These are phyloP conservation scores for Pteromalus puparum DNA, from an alignment of 1,140 invertebrate species.

Conservation along the genomic window DNA sequence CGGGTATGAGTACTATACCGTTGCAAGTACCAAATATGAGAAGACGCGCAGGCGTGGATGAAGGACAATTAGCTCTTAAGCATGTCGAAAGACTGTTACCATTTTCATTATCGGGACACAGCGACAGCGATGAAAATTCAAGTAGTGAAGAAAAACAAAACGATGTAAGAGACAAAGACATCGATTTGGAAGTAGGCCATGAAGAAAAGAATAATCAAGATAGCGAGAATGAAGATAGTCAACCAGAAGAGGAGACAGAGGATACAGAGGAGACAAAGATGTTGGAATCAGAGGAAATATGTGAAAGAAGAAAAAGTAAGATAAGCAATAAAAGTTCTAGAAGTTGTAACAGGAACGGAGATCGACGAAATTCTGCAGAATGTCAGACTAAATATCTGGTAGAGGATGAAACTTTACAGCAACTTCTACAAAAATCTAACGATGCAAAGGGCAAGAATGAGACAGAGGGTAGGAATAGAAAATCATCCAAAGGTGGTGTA, in stretches of 20 bases:
- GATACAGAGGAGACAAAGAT: constrained; percentile 70
- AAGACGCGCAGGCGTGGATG: constrained; percentile 74
- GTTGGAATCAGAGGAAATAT: constrained; percentile 59
- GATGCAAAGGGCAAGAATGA: constrained; percentile 72
- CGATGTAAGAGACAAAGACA: constrained; percentile 75
- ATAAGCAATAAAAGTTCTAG: constrained; percentile 65
- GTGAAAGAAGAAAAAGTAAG: constrained; percentile 66
- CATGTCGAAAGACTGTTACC: constrained; percentile 77
- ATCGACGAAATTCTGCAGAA: constrained; percentile 58
- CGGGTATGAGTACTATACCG: constrained; percentile 72
- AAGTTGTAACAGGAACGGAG: constrained; percentile 60
- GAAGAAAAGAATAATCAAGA: constrained; percentile 60
- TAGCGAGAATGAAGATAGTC: constrained; percentile 74
- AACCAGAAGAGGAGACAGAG: constrained; percentile 74
- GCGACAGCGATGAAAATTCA: constrained; percentile 74
- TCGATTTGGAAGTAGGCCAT: constrained; percentile 75
- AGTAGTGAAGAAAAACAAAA: constrained; percentile 73
- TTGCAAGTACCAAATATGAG: constrained; percentile 76
- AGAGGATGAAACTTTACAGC: constrained; percentile 71
- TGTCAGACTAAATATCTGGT: constrained; percentile 67
- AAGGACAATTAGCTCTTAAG: constrained; percentile 64
- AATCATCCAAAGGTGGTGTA: constrained; percentile 63
- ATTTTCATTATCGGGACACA: constrained; percentile 75
- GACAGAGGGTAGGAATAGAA: constrained; percentile 67
- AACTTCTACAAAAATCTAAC: constrained; percentile 69